Conservation (phyloP, 2,888 invertebrate genomes). For the Apotomis betuletana region DNA sequence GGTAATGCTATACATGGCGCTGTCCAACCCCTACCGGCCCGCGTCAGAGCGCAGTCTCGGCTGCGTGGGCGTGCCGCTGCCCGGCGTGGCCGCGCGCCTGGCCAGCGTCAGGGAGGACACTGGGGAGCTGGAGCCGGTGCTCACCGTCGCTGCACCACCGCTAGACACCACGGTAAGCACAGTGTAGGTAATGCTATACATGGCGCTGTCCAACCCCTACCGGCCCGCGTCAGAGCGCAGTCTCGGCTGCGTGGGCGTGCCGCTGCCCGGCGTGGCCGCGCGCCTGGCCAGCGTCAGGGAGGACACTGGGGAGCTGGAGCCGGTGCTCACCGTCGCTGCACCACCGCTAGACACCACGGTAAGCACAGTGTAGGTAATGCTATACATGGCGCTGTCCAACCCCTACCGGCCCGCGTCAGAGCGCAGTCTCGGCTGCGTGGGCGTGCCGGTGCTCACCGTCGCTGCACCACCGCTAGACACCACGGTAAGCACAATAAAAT, state of each 20-base stretch:
- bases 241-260: conserved; percentile 88
- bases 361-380: conserved; percentile 84
- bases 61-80: conserved; percentile 91
- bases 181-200: conserved; percentile 88
- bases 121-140: conserved; percentile 55
- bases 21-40: background rate
- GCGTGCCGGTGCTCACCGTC: conserved; percentile 87
- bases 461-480: conserved; percentile 56
- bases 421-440: conserved; percentile 81
- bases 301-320: conserved; percentile 51
- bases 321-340: conserved; percentile 65
- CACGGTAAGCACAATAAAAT: conserved; percentile 51
- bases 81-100: too few relatives aligned
- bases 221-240: conserved; percentile 69
- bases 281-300: too few relatives aligned
- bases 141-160: conserved; percentile 62
- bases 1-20: conserved; percentile 87
- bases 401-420: conserved; percentile 72
- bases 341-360: conserved; percentile 62
- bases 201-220: background rate
- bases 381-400: conserved; percentile 90
- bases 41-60: conserved; percentile 77
- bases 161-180: conserved; percentile 60
- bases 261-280: conserved; percentile 90
- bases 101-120: conserved; percentile 74